Percentiles rank a stretch among this genome's conserved stretches.
These are phyloP conservation scores for Bubo scandiacus DNA, from an alignment of 2,113 vertebrate genomes.

Conservation along the genomic window DNA sequence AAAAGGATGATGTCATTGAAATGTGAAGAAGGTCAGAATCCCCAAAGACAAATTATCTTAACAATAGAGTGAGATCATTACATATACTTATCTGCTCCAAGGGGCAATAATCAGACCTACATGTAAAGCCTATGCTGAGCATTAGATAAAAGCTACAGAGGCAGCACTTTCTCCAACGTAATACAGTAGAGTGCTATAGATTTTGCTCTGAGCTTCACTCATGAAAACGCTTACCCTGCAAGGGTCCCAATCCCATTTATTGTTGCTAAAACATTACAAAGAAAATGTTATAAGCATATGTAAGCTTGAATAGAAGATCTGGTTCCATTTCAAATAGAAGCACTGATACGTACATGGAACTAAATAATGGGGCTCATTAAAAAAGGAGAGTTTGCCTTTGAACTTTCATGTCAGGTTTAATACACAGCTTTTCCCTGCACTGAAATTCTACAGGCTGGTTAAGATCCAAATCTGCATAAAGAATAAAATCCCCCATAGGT, in stretches of 20 bases:
- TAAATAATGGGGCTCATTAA: background rate
- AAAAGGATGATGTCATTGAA: constrained; percentile 55
- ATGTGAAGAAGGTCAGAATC: constrained; percentile 53
- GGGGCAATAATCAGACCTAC: constrained; percentile 26
- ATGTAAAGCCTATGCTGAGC: constrained; percentile 24
- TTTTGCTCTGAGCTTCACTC: background rate
- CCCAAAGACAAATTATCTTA: constrained; percentile 57
- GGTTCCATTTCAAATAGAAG: background rate
- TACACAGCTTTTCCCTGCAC: background rate
- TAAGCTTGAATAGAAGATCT: background rate
- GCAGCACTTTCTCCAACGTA: background rate
- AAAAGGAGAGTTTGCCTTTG: background rate
- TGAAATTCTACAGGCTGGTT: background rate
- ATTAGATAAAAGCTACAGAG: constrained; percentile 23
- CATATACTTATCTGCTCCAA: constrained; percentile 38
- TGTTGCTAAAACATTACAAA: background rate
- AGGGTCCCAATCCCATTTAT: background rate
- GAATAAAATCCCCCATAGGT: background rate
- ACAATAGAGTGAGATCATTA: constrained; percentile 70
- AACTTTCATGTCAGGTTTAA: background rate
- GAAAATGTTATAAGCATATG: background rate
- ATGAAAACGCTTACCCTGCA: background rate
- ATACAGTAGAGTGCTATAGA: background rate
- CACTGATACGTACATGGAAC: background rate
- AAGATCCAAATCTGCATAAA: background rate